Evolutionary conservation across 2,113 vertebrate species (phyloP).

Genomic region (Chlorodrepanis virens): DNA sequence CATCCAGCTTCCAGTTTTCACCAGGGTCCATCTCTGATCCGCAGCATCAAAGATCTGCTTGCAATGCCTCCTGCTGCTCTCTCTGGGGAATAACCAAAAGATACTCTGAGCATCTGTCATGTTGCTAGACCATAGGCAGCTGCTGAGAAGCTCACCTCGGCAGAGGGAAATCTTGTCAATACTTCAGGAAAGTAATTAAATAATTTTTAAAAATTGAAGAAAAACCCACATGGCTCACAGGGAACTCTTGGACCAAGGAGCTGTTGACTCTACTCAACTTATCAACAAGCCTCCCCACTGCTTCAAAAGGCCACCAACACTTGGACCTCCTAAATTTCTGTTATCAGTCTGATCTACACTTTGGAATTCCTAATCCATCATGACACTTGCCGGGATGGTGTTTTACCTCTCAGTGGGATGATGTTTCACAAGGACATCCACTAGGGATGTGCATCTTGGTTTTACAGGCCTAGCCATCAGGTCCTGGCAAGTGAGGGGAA

Average conservation of each 20-base stretch:
- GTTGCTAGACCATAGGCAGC: not conserved
- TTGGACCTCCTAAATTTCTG: not conserved
- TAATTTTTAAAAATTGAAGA: not conserved
- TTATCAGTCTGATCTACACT: not conserved
- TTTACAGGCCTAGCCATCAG: not conserved
- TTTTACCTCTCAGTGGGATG: not conserved
- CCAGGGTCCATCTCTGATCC: conserved; percentile 71
- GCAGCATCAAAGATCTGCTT: conserved; percentile 42
- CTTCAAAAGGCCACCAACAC: not conserved
- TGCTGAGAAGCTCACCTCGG: not conserved
- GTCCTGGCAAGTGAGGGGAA: not conserved
- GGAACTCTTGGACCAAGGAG: not conserved
- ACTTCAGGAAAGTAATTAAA: not conserved
- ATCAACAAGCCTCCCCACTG: not conserved
- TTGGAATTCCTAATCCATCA: not conserved
- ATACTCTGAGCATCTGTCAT: not conserved
- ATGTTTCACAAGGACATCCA: rapidly evolving
- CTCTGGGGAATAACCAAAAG: conserved; percentile 50
- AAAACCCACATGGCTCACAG: rapidly evolving
- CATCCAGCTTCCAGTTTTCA: conserved; percentile 77
- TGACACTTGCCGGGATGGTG: not conserved
- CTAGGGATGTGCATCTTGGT: rapidly evolving
- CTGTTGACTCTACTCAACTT: not conserved
- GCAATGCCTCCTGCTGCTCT: not conserved
- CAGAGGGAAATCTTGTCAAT: not conserved